These are phyloP conservation scores for Palythoa grandiflora DNA, from an alignment of 92 coral and sea anemone genomes.

Conservation along the genomic window DNA sequence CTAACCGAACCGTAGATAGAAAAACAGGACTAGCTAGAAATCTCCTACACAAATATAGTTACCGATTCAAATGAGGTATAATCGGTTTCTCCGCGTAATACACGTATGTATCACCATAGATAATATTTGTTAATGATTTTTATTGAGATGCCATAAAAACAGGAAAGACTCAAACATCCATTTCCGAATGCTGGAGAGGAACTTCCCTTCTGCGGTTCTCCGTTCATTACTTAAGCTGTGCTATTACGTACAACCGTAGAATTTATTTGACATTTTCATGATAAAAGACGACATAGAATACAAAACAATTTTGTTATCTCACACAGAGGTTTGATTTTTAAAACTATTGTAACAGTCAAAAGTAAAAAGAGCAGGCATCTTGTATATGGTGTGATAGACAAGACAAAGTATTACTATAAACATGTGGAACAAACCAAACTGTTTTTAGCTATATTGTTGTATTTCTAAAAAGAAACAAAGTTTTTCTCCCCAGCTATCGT, in stretches of 20 bases:
- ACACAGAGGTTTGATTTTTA: background rate
- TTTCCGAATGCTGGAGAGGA: background rate
- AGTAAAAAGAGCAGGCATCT: background rate
- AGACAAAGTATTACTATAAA: too few relatives aligned
- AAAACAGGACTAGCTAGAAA: too few relatives aligned
- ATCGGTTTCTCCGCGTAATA: too few relatives aligned
- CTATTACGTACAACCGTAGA: background rate
- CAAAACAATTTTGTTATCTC: background rate
- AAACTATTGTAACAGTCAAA: background rate
- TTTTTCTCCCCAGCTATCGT: background rate
- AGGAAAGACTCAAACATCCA: background rate
- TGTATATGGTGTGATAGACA: too few relatives aligned
- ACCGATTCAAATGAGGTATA: too few relatives aligned
- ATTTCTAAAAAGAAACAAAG: background rate
- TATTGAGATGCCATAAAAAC: background rate
- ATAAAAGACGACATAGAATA: background rate
- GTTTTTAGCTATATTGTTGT: background rate
- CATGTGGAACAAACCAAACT: too few relatives aligned
- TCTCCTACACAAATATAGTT: too few relatives aligned
- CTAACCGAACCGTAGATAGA: background rate
- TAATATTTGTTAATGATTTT: too few relatives aligned
- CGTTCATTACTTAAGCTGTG: background rate
- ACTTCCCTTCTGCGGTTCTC: conserved; percentile 7
- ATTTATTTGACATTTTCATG: background rate
- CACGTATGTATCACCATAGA: too few relatives aligned